Base-by-base conservation (phyloP, 1,140 invertebrate genomes). In the Rhyacophila brunnea region DNA sequence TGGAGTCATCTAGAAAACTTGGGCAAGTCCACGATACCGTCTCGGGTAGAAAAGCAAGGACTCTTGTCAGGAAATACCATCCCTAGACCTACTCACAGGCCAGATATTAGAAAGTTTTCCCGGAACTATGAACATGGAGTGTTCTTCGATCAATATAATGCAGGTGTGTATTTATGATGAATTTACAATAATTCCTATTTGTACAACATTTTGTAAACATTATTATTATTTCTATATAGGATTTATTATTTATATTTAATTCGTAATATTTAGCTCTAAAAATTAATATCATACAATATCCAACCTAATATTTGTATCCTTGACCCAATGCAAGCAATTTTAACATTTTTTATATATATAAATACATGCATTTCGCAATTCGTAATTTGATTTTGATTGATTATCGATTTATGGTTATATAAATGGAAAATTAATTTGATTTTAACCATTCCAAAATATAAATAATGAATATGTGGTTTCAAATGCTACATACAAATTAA, bases 1-100 rank as follows among this genome's bases (percentile, higher is more conserved):
- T 95, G 91, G 91, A 94, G 90, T 42, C 92, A 97, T 72, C 75
- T 97, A 35, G 88, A 83, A 57, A 96, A 95, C 73, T 70, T 95
- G 18, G 84, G 89, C 46, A 88, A 91, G 61, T 93, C 91, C 0
- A 88, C 91, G 0, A 84, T 92, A 3, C 92, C 93, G 0, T 87
- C 86, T 9, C 84, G 88, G 66, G 83, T 92, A 11, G 87, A 91
- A 68, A 85, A 96, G 23, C 91, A 93, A 70, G 87, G 87, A 48
- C 77, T 96, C 9, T 72, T 98, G 1, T 86, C 88, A 0, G 85
- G 92, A 60, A 80, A 77, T 61, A 73, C 71, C 1, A 72, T 79
- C 65, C 77, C 77, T 0, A 71, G 74, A 14, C 65, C 77, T 0
- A 70, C 74, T 34, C 71, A 77, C 71, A 88, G 87, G 58, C 81